Base-by-base conservation (phyloP, 2,888 invertebrate species). In the Limulus polyphemus region DNA sequence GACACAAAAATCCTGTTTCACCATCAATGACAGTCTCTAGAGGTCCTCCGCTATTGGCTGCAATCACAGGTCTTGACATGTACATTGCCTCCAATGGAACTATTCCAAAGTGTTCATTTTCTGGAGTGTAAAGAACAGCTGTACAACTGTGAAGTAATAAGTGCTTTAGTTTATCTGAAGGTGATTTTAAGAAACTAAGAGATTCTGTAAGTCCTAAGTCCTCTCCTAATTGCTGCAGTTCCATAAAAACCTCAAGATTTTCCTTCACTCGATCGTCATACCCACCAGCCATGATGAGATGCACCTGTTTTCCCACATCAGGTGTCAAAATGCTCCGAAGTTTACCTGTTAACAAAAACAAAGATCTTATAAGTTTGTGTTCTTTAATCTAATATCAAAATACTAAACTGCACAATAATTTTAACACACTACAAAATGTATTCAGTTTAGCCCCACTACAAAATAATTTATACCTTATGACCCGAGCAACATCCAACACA, bases 81-180 rank as follows among this genome's bases (percentile, higher is more conserved):
- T 90, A 90, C 99, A 99, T 99, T 0, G 97, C 95, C 80, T 99
- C 99, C 60, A 99, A 79, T 0, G 99, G 99, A 11, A 99, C 99
- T 72, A 99, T 99, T 9, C 99, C 99, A 80, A 99, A 99, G 79
- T 99, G 99, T 76, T 99, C 99, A 75, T 90, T 89, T 3, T 87
- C 84, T 1, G 99, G 99, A 10, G 99, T 99, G 74, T 99, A 99
- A 32, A 99, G 74, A 17, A 99, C 78, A 67, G 89, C 87, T 60
- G 84, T 82, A 70, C 89, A 86, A 62, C 83, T 78, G 49, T 82
- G 79, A n/a, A 99, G 79, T 17, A 99, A 78, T 13, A 85, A 83
- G 10, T 88, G 81, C 78, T 99, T 99, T 61, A 86, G 82, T 52
- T 81, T 77, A 74, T 98, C 95, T 57, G 84, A 84, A 1, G 94